Evolutionary conservation across 2,797 vertebrate genomes (phyloP), one percentile per base, ranked within the genome.

Genomic region (Gymnocypris eckloni): DNA sequence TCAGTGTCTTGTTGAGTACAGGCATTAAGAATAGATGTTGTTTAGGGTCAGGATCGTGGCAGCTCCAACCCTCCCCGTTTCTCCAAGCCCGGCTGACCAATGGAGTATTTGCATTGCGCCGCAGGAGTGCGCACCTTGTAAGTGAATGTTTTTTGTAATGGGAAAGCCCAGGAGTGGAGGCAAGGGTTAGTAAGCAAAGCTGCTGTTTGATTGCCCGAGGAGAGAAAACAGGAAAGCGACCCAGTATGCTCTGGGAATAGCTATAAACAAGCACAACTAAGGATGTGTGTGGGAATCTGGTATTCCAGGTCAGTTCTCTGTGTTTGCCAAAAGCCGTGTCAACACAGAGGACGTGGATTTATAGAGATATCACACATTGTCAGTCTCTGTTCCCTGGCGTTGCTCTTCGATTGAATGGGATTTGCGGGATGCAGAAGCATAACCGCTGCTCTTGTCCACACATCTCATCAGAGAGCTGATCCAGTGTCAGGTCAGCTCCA

Each of bases 291-390:
- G 75, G 69, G 80, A 90, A 86, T 93, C 88, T 90, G 90, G 92
- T 92, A 94, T 95, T 95, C 95, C 92, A 92, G 90, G 84, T 92
- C 90, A 93, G 91, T 92, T 93, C 93, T 93, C 90, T 33, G 86
- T 95, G 94, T 95, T 94, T 95, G 87, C 92, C 91, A 93, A 94
- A 93, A 92, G 92, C 90, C 93, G 90, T 94, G 95, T 94, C 94
- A 95, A 95, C 95, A 96, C 86, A 83, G 91, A 90, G 90, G 90
- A 93, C 88, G 95, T 95, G 94, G 90, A 94, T 93, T 94, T 95
- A 95, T 95, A 86, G 92, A 95, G 94, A 94, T 95, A 95, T 95
- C 94, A 95, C 94, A 94, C 88, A 71, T 92, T 90, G 91, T 90
- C 78, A 89, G 78, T 64, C 89, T 92, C 82, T 28, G 79, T 77